These are phyloP conservation scores for Euthynnus affinis DNA, from an alignment of 2,797 vertebrate genomes.

Conservation along the genomic window DNA sequence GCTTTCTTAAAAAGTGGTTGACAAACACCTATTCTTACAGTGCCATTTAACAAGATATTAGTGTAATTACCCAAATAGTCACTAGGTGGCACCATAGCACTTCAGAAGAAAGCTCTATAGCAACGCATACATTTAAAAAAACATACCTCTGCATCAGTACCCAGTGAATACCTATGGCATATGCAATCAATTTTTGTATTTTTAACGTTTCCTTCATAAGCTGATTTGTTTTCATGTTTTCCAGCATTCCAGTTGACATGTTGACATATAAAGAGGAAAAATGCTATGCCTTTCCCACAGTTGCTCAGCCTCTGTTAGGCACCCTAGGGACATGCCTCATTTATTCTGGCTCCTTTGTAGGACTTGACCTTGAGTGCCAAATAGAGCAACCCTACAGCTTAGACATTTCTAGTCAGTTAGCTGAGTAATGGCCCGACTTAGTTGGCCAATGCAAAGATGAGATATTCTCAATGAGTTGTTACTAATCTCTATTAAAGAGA, in stretches of 20 bases:
- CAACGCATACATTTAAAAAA: not conserved
- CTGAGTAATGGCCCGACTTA: constrained; percentile 46
- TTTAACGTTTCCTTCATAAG: constrained; percentile 20
- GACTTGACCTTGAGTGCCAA: constrained; percentile 74
- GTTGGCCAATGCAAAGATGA: constrained; percentile 33
- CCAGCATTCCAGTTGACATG: constrained; percentile 16
- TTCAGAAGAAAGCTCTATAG: constrained; percentile 2
- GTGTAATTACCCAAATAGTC: constrained; percentile 37
- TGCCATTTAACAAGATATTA: not conserved
- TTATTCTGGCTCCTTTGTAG: constrained; percentile 66
- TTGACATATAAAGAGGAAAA: constrained; percentile 36
- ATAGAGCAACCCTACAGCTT: constrained; percentile 43
- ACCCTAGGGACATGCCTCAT: constrained; percentile 73
- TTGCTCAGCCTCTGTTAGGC: constrained; percentile 47
- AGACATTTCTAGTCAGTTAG: constrained; percentile 67
- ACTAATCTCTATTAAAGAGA: constrained; percentile 18
- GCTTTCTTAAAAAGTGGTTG: not conserved
- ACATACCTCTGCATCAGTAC: not conserved
- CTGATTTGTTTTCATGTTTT: constrained; percentile 38
- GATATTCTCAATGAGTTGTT: constrained; percentile 29
- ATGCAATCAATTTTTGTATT: not conserved
- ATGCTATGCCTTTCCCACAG: constrained; percentile 65
- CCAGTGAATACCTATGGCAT: not conserved
- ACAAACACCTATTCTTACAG: not conserved
- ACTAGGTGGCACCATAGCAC: constrained; percentile 72